Base-by-base conservation (phyloP, 1,140 invertebrate species). In the Propsilocerus akamusi region DNA sequence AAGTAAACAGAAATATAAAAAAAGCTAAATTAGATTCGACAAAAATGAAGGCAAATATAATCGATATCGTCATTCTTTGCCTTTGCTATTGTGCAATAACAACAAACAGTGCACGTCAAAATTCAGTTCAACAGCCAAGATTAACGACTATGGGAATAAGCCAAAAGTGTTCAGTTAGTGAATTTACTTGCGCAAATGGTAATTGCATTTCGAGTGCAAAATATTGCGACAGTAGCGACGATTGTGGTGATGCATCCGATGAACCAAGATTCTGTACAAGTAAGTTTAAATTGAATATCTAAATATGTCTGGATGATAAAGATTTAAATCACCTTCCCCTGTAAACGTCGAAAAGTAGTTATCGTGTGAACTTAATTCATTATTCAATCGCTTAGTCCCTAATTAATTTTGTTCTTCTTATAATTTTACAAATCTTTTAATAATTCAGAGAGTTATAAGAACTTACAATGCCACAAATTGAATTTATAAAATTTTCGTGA, bases 181-280 rank as follows among this genome's bases (percentile, higher is more conserved):
- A 91, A 62, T 88, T 81, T 66, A 70, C 74, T 53, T 90, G 86
- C 67, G 69, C 68, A 51, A 90, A 87, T 68, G 80, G 79, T 49
- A 75, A 74, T 56, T 92, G 87, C 68, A 71, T 90, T 52, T 75
- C 81, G 49, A 72, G 83, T 48, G 86, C 84, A 67, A 75, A 80
- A 60, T 86, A 77, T 65, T 92, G 87, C 68, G 83, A 92, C 63
- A 78, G 80, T 54, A 71, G 76, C 52, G 81, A 89, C 65, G 83
- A 92, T 61, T 92, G 87, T 58, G 82, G 83, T 1, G 87, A 91
- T 61, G 76, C 76, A 25, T 83, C 79, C 32, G 86, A 92, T 64
- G 87, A 92, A 62, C 79, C 82, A 25, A 72, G 83, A 57, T 81
- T 81, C 62, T 91, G 87, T 61, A 84, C 86, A 64, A 82, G 87